A percentile compares a stretch with the other conserved stretches of the same genome.
These are phyloP conservation scores for Pecten maximus DNA, from an alignment of 2,888 invertebrate genomes.

Conservation along the genomic window DNA sequence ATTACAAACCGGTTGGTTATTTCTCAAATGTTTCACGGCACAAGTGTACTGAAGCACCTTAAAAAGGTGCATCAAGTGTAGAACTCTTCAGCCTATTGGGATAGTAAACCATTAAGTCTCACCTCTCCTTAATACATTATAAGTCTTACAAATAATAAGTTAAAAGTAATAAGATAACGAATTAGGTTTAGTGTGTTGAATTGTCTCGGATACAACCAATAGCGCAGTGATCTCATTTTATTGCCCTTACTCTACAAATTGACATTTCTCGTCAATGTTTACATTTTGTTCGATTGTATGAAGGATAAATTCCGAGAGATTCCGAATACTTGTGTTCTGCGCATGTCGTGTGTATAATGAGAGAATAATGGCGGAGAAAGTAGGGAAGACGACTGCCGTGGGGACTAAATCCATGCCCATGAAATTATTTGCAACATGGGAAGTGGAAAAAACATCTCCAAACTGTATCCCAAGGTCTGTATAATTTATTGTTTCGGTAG, in stretches of 20 bases:
- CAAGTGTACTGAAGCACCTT: too few relatives aligned
- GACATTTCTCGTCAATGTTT: not conserved
- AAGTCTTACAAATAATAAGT: not conserved
- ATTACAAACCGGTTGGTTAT: too few relatives aligned
- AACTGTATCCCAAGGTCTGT: constrained; percentile 98
- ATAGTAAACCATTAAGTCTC: not conserved
- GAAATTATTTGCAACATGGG: constrained; percentile 99
- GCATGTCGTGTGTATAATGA: constrained; percentile 38
- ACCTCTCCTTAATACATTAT: not conserved
- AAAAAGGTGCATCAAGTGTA: too few relatives aligned
- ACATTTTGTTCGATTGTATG: not conserved
- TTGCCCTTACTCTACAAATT: too few relatives aligned
- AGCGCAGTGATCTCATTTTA: too few relatives aligned
- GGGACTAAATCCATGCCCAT: constrained; percentile 91
- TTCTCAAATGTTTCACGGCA: too few relatives aligned
- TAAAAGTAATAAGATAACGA: too few relatives aligned
- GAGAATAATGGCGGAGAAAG: constrained; percentile 68
- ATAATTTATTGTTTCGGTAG: not conserved
- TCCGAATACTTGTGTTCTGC: not conserved
- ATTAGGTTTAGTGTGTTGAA: too few relatives aligned
- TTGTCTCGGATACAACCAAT: too few relatives aligned
- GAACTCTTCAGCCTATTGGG: not conserved
- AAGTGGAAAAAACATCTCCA: constrained; percentile 98
- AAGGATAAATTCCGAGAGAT: not conserved
- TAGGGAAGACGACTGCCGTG: constrained; percentile 61